Base-by-base conservation (phyloP, 2,113 vertebrate species). In the Phoxinus phoxinus region DNA sequence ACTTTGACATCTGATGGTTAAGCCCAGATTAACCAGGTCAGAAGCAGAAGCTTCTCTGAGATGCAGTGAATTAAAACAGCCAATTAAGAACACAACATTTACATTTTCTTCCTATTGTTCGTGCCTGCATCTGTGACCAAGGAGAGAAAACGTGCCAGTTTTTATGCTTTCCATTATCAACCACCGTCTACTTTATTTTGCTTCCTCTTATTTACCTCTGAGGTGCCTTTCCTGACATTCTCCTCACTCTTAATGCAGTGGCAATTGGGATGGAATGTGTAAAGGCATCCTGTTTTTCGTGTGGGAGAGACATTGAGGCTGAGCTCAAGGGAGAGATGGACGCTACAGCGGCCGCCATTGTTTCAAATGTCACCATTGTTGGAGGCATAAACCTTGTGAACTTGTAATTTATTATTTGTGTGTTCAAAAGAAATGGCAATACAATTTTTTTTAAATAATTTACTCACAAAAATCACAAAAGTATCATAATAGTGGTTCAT, bases 271-370 rank as follows among this genome's bases (percentile, higher is more conserved):
- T 65, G 83, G 79, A 87, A 86, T 85, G 83, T 87, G 65, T 72
- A 74, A 72, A 59, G 32, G 37, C 76, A 88, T 91, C 83, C 87
- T 91, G 84, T 90, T 88, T 86, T 89, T 85, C 17, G 63, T 41
- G 41, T 76, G 3, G 1, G 51, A 83, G 27, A 35, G 32, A 71
- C 32, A 9, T 41, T 41, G 7, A 41, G 8, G 37, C 35, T 74
- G 71, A 17, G 48, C 46, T 83, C 67, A 71, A 32, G 79, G 46
- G 81, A 71, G 51, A 83, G 48, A 84, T 53, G 11, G 23, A 71
- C 0, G 25, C 44, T 48, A 48, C 53, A 8, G 53, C 6, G 53
- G 53, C 53, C 23, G 10, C 74, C 32, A 69, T 67, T 65, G 37
- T 51, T 51, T 73, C 6, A 65, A 37, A 82, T 48, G 59, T 41